Evolutionary conservation across 2,888 invertebrate species (phyloP).

Genomic region (Nemotelus nigrinus): DNA sequence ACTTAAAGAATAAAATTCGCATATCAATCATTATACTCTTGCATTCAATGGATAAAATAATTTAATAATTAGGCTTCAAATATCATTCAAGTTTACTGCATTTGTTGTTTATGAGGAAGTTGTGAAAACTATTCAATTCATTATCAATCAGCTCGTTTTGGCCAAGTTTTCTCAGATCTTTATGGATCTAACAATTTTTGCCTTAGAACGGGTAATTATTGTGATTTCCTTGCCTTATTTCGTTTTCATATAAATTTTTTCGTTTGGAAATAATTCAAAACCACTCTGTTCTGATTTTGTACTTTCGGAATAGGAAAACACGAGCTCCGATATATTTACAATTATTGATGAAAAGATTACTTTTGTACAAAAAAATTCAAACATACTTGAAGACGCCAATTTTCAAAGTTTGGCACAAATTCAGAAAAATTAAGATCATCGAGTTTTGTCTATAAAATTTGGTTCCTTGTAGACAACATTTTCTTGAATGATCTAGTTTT

Average conservation of each 20-base stretch:
- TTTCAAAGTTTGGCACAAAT: constrained; percentile 34
- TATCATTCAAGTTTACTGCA: background rate
- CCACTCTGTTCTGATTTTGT: background rate
- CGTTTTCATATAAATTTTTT: background rate
- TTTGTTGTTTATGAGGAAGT: too few relatives aligned
- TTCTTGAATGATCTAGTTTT: background rate
- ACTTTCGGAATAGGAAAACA: background rate
- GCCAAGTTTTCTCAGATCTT: too few relatives aligned
- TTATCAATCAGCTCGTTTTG: too few relatives aligned
- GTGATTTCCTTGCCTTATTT: too few relatives aligned
- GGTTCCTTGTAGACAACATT: constrained; percentile 25
- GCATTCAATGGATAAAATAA: constrained; percentile 12
- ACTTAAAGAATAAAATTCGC: constrained; percentile 9
- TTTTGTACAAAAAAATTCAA: constrained; percentile 4
- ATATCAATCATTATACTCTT: constrained; percentile 10
- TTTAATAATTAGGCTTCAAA: background rate
- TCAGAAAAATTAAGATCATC: background rate
- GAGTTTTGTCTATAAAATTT: background rate
- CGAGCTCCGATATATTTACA: too few relatives aligned
- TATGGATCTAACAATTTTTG: too few relatives aligned
- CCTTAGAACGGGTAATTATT: too few relatives aligned
- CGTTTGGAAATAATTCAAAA: background rate
- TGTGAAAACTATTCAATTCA: too few relatives aligned
- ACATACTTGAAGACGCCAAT: background rate
- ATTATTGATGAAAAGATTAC: background rate